Base-by-base conservation (phyloP, 2,797 vertebrate species). In the Tachyglossus aculeatus region DNA sequence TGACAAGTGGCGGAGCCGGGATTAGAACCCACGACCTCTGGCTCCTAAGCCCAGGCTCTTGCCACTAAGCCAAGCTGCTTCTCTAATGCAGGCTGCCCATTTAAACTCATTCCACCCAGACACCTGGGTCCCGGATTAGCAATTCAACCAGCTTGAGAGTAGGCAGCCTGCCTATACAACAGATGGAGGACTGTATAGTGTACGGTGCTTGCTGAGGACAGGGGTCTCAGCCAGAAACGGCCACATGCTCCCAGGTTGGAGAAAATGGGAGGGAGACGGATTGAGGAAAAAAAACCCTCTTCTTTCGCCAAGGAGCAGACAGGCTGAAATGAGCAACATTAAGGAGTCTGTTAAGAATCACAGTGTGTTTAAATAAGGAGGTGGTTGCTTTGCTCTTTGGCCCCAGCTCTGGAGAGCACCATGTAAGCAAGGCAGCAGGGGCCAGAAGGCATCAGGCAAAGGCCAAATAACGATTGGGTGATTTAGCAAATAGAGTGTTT, bases 121-220 rank as follows among this genome's bases (percentile, higher is more conserved):
- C 85, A 87, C 78, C 82, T 67, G 67, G 75, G 83, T 77, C 87
- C 60, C 66, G 43, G 74, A 64, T 73, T 82, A 83, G 67, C 74
- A 81, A 70, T 83, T 76, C 68, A 77, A 45, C 61, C 67, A 74
- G 54, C 71, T 72, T 85, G 85, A 83, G 82, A 89, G 74, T 76
- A 71, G 91, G 86, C 87, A 57, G 36, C 9, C 43, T 76, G 87
- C 86, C 89, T 90, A 77, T 37, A 31, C 50, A 62, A 58, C 89
- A 92, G 91, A 89, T 82, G 88, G 89, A 67, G 80, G 81, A 77
- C 71, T 67, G 50, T 57, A 74, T 51, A 70, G 50, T 14, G 19
- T 70, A 65, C 72, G 80, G 72, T 84, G 81, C 64, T 78, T 83
- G 79, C 71, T 86, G 44, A 74, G 18, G 14, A 71, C 62, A 53